Evolutionary conservation across 2,797 vertebrate species (phyloP).

Genomic region (Tympanoctomys barrerae): DNA sequence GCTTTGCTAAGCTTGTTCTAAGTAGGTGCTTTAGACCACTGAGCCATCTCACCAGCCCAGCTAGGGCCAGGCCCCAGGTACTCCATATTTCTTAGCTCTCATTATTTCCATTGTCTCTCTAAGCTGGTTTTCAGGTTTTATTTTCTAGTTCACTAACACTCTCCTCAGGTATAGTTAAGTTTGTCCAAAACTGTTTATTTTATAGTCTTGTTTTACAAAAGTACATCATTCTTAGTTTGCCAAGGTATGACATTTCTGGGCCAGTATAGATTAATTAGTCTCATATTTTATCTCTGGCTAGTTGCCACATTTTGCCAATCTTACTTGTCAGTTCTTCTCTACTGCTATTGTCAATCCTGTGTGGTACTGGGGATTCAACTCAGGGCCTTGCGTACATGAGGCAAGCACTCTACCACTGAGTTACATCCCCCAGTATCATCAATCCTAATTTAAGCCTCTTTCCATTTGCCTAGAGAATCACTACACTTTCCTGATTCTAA

Average conservation of each 20-base stretch:
- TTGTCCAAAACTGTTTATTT: background rate
- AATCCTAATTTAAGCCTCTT: background rate
- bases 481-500: background rate
- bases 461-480: background rate
- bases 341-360: background rate
- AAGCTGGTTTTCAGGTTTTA: background rate
- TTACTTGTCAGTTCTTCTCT: background rate
- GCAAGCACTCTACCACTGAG: no score
- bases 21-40: no score
- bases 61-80: no score
- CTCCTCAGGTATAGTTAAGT: background rate
- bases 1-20: no score
- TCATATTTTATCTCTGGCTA: background rate
- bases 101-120: background rate
- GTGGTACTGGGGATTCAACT: no score
- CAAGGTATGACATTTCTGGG: background rate
- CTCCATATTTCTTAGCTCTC: background rate
- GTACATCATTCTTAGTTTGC: background rate
- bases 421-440: background rate
- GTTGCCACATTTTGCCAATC: background rate
- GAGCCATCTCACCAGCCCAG: no score
- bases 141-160: conserved; percentile 46
- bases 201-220: background rate
- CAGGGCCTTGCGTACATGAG: no score
- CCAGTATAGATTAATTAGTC: background rate